Conservation (phyloP, 2,888 invertebrate genomes). For the Zygaena filipendulae region DNA sequence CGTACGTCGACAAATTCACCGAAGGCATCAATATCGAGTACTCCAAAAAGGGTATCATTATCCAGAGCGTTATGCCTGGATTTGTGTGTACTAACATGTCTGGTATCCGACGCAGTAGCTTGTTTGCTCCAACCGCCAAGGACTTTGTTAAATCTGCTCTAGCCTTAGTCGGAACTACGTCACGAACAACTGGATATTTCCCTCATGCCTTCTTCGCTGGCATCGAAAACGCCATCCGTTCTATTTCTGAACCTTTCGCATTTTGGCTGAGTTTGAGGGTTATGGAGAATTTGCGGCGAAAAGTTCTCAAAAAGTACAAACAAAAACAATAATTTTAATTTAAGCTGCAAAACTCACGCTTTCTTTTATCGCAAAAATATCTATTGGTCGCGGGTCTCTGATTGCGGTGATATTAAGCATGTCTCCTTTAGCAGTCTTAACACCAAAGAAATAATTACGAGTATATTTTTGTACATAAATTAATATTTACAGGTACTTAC, state of each 20-base stretch:
- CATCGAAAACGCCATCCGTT: slow-evolving; percentile 51
- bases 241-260: slow-evolving; percentile 61
- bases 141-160: slow-evolving; percentile 78
- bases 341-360: slow-evolving; percentile 12
- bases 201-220: slow-evolving; percentile 73
- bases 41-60: slow-evolving; percentile 74
- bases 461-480: background rate
- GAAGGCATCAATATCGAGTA: slow-evolving; percentile 83
- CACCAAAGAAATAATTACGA: background rate
- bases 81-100: slow-evolving; percentile 94
- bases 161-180: slow-evolving; percentile 74
- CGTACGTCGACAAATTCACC: slow-evolving; percentile 84
- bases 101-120: slow-evolving; percentile 76
- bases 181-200: slow-evolving; percentile 80
- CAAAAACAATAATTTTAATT: slow-evolving; percentile 43
- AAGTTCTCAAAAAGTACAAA: slow-evolving; percentile 67
- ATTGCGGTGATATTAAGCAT: too few relatives aligned
- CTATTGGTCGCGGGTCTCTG: too few relatives aligned
- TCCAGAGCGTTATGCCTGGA: slow-evolving; percentile 88
- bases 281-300: slow-evolving; percentile 73
- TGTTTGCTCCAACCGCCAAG: slow-evolving; percentile 81
- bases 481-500: too few relatives aligned
- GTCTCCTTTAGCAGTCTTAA: too few relatives aligned
- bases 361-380: slow-evolving; percentile 13
- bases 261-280: slow-evolving; percentile 72